Evolutionary conservation across 1,140 invertebrate species (phyloP).

Genomic region (Bombus polaris): DNA sequence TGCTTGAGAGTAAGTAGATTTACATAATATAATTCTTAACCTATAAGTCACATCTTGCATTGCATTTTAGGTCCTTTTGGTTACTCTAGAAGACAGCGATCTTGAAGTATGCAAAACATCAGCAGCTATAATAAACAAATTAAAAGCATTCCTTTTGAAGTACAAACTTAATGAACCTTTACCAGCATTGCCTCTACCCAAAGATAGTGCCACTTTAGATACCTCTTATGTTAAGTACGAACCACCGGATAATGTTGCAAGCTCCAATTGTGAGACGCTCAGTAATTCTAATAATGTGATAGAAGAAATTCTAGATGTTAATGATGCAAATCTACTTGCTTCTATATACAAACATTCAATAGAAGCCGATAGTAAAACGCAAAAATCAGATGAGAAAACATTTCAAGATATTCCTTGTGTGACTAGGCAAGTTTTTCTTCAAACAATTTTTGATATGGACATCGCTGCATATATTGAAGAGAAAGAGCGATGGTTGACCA

Average conservation of each 20-base stretch:
- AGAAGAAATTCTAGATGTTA: slow-evolving; percentile 78
- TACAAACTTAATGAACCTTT: slow-evolving; percentile 83
- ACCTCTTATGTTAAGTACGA: slow-evolving; percentile 69
- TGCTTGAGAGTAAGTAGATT: slow-evolving; percentile 84
- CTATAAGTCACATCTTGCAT: slow-evolving; percentile 2
- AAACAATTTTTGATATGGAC: slow-evolving; percentile 82
- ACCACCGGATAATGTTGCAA: slow-evolving; percentile 46
- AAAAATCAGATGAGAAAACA: slow-evolving; percentile 61
- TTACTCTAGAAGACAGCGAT: slow-evolving; percentile 87
- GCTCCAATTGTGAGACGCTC: slow-evolving; percentile 46
- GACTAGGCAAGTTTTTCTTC: slow-evolving; percentile 84
- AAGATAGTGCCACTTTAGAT: slow-evolving; percentile 75
- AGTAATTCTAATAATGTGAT: slow-evolving; percentile 73
- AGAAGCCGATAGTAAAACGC: slow-evolving; percentile 73
- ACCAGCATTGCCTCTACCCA: slow-evolving; percentile 75
- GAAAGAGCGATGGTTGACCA: slow-evolving; percentile 84
- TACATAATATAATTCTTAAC: background rate
- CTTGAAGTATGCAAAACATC: slow-evolving; percentile 87
- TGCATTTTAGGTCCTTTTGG: slow-evolving; percentile 82
- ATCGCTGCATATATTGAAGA: slow-evolving; percentile 83
- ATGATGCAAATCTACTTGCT: slow-evolving; percentile 85
- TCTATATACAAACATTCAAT: slow-evolving; percentile 83
- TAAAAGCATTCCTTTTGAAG: slow-evolving; percentile 84
- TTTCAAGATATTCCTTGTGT: slow-evolving; percentile 80
- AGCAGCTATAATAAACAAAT: slow-evolving; percentile 83